Percentiles rank a stretch among this genome's conserved stretches.
phyloP scores from a whole-genome alignment of 1,140 invertebrate species.

The Papilio xuthus region DNA sequence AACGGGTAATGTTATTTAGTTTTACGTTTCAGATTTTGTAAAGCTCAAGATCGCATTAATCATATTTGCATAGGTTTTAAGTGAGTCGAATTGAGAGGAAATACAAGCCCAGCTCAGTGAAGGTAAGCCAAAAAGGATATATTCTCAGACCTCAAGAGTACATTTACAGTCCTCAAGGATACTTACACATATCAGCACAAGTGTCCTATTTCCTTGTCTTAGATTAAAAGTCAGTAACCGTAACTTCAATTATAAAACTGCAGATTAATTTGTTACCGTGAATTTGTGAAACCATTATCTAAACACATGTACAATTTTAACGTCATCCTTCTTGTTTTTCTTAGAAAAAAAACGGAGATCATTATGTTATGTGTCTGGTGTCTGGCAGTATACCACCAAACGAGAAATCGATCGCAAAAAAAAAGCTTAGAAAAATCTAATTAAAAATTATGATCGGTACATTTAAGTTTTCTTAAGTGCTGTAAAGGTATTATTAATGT shows the following conservation, averaged over 20 bases:
- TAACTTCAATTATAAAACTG: background rate
- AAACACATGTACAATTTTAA: too few species aligned
- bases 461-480: background rate
- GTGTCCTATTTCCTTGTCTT: background rate
- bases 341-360: too few species aligned
- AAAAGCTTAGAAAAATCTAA: background rate
- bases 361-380: too few species aligned
- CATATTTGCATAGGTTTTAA: background rate
- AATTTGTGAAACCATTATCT: too few species aligned
- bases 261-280: background rate
- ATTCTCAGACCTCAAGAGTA: background rate
- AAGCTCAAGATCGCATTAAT: background rate
- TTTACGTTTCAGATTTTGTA: background rate
- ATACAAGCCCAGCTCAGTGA: background rate
- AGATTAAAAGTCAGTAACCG: slow-evolving; percentile 1
- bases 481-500: background rate
- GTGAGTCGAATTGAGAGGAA: background rate
- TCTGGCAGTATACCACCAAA: too few species aligned
- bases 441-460: background rate
- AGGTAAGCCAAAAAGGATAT: background rate
- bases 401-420: background rate
- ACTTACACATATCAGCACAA: background rate
- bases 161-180: background rate
- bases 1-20: background rate
- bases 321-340: too few species aligned